Conservation (phyloP, 2,797 vertebrate species). For the Microhierax caerulescens region DNA sequence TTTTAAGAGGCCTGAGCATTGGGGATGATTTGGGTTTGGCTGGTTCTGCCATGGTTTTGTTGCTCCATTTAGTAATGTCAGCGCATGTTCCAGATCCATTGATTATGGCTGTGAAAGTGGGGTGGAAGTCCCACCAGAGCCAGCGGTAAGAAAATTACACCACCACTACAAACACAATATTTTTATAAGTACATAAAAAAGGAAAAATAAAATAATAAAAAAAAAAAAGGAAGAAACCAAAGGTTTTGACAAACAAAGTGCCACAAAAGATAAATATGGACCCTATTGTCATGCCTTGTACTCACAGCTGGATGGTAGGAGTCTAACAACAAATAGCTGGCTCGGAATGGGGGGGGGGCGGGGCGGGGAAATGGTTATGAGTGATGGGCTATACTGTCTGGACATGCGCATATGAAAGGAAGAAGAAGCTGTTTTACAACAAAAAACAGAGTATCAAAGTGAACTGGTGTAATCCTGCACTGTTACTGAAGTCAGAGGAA, state of each 20-base stretch:
- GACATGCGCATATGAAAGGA: constrained; percentile 66
- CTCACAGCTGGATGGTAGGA: constrained; percentile 52
- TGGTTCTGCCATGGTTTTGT: constrained; percentile 18
- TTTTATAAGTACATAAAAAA: constrained; percentile 49
- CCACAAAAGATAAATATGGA: constrained; percentile 51
- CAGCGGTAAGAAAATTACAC: neutral
- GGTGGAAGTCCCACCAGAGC: constrained; percentile 38
- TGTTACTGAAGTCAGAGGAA: constrained; percentile 44
- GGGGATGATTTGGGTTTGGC: constrained; percentile 18
- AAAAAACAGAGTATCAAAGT: neutral
- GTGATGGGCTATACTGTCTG: constrained; percentile 21
- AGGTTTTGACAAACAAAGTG: constrained; percentile 73
- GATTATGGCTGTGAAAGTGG: constrained; percentile 56
- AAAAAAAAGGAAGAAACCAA: constrained; percentile 72
- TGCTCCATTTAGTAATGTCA: neutral
- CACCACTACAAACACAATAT: constrained; percentile 29
- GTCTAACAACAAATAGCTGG: constrained; percentile 40
- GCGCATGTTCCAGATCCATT: constrained; percentile 43
- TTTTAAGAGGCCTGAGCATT: constrained; percentile 14
- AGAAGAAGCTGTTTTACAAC: neutral
- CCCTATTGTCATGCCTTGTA: constrained; percentile 60
- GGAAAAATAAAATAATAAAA: neutral
- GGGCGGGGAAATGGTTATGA: neutral
- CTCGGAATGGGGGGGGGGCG: neutral
- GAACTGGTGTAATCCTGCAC: constrained; percentile 63